Conservation (phyloP, 2,797 vertebrate species). For the Carapus acus region DNA sequence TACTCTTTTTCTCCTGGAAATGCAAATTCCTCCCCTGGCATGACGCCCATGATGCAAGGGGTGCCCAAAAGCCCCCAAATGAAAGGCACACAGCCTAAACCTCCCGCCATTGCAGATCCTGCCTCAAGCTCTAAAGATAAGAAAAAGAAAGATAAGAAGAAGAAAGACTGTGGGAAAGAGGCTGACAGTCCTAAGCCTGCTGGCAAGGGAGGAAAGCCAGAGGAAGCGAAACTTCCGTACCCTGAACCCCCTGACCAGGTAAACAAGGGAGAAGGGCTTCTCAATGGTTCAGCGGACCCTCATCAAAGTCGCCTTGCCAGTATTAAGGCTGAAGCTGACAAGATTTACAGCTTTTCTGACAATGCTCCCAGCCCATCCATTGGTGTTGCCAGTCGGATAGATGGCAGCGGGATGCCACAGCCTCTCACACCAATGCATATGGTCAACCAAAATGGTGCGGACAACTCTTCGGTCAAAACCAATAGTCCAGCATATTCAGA, state of each 20-base stretch:
- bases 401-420: constrained; percentile 80
- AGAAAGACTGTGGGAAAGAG: constrained; percentile 86
- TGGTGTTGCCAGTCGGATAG: constrained; percentile 85
- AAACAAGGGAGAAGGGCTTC: constrained; percentile 80
- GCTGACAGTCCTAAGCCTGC: constrained; percentile 83
- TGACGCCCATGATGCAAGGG: constrained; percentile 85
- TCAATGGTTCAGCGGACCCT: constrained; percentile 88
- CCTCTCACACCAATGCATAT: constrained; percentile 87
- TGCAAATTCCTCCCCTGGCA: constrained; percentile 77
- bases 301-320: constrained; percentile 96
- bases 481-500: constrained; percentile 97
- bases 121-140: constrained; percentile 88
- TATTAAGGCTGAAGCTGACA: constrained; percentile 97
- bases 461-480: constrained; percentile 93
- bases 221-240: constrained; percentile 88
- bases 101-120: constrained; percentile 83
- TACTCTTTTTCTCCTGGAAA: constrained; percentile 87
- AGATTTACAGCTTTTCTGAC: constrained; percentile 98
- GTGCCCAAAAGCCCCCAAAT: constrained; percentile 91
- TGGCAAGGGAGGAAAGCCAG: constrained; percentile 80
- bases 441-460: constrained; percentile 92
- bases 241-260: constrained; percentile 77
- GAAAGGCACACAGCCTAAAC: constrained; percentile 89
- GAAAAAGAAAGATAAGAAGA: constrained; percentile 97
- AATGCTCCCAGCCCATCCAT: constrained; percentile 97